phyloP scores from a whole-genome alignment of 2,888 invertebrate genomes.

The Corbicula japonica region DNA sequence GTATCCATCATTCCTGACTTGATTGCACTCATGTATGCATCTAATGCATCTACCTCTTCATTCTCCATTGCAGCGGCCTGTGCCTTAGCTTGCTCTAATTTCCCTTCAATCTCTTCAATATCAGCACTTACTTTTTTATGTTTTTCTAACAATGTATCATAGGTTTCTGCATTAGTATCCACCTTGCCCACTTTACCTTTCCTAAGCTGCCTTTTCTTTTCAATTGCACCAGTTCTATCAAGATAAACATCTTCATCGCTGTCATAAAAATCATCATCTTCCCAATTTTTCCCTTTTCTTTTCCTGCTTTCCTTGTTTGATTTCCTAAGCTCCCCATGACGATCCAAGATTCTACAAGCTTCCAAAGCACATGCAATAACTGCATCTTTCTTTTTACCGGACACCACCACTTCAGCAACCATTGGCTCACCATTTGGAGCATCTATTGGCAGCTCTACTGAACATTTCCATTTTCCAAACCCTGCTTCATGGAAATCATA shows the following conservation, averaged over 20 bases:
- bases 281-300: slow-evolving; percentile 91
- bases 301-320: slow-evolving; percentile 92
- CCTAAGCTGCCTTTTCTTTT: slow-evolving; percentile 93
- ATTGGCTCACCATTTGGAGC: slow-evolving; percentile 91
- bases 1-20: slow-evolving; percentile 87
- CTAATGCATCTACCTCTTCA: slow-evolving; percentile 91
- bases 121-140: slow-evolving; percentile 87
- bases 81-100: slow-evolving; percentile 86
- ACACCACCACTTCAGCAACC: slow-evolving; percentile 94
- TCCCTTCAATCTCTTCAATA: slow-evolving; percentile 89
- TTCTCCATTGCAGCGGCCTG: slow-evolving; percentile 79
- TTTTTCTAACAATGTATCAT: slow-evolving; percentile 89
- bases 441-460: slow-evolving; percentile 93
- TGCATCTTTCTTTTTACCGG: slow-evolving; percentile 97
- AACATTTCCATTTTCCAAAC: slow-evolving; percentile 93
- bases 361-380: slow-evolving; percentile 97
- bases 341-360: slow-evolving; percentile 96
- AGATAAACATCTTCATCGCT: slow-evolving; percentile 98
- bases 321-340: slow-evolving; percentile 94
- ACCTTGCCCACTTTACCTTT: slow-evolving; percentile 89
- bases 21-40: slow-evolving; percentile 91
- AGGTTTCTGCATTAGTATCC: slow-evolving; percentile 87
- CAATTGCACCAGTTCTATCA: slow-evolving; percentile 97
- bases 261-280: slow-evolving; percentile 95
- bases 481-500: slow-evolving; percentile 96